Evolutionary conservation across 2,888 invertebrate species (phyloP), one percentile per base, ranked within the genome.

Genomic region (Parnassius mnemosyne): DNA sequence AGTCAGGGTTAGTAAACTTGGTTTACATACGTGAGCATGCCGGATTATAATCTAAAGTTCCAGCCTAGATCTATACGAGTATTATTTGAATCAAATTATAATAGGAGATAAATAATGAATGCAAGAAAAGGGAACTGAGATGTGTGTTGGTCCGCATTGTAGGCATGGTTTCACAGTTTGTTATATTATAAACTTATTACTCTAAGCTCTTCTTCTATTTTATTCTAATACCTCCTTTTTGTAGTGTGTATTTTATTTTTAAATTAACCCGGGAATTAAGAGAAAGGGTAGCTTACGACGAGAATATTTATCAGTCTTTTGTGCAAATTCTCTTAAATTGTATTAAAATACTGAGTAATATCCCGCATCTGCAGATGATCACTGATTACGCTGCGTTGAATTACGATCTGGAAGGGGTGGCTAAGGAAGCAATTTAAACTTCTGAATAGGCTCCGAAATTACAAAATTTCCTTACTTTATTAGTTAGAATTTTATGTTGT

Each of bases 381-480:
- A 63, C 58, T 58, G 62, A 62, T 62, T 58, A 62, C 50, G 9
- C 49, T 50, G 53, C 57, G 58, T 62, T 62, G 51, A 62, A 54
- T 62, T 58, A 62, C 50, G 53, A 58, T 58, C 62, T 25, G 25
- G 54, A 50, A 58, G 52, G 63, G 63, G 63, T 63, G 51, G 46
- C 56, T 59, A 54, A 65, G 60, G 63, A 63, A 61, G 62, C 57
- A 67, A 65, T 67, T 64, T 60, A 62, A 67, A 67, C 64, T 67
- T 67, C 62, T 58, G 59, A 67, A 67, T 67, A 64, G 65, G 62
- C 57, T 63, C 42, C 43, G 64, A 65, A 64, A 61, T 57, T 61
- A 53, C 63, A 58, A 58, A 63, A 63, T 63, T 59, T 56, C 61
- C 56, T 55, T 61, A 55, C 54, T 64, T 53, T 52, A 55, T 63